phyloP scores from a whole-genome alignment of 1,140 invertebrate genomes.

The Piezodorus guildinii region DNA sequence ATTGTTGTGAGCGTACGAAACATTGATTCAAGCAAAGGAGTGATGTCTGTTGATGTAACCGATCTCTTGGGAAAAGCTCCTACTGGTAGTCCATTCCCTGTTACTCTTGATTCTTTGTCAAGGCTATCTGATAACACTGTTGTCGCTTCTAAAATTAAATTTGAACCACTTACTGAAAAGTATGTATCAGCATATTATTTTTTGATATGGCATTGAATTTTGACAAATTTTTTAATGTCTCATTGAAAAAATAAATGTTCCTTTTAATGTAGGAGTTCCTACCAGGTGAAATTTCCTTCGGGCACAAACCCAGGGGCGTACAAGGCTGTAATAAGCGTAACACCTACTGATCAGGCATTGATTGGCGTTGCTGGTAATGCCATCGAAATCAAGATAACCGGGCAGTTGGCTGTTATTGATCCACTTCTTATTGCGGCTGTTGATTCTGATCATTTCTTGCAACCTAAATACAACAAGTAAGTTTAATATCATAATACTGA shows the following conservation, averaged over 20 bases:
- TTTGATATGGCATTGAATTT: too few species aligned
- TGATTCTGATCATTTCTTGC: slow-evolving; percentile 76
- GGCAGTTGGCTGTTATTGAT: slow-evolving; percentile 55
- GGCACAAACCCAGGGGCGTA: slow-evolving; percentile 10
- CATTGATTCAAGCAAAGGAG: slow-evolving; percentile 41
- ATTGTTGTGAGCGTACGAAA: slow-evolving; percentile 56
- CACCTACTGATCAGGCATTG: slow-evolving; percentile 42
- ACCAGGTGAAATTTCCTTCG: not conserved
- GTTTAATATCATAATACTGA: too few species aligned
- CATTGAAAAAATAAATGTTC: not conserved
- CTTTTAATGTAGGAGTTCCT: not conserved
- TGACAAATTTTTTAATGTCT: too few species aligned
- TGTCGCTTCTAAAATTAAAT: slow-evolving; percentile 54
- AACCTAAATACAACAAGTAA: slow-evolving; percentile 60
- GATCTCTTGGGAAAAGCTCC: slow-evolving; percentile 74
- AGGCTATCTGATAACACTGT: slow-evolving; percentile 60
- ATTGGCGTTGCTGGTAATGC: slow-evolving; percentile 41
- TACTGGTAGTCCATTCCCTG: slow-evolving; percentile 40
- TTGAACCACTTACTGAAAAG: slow-evolving; percentile 43
- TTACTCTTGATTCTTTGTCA: slow-evolving; percentile 62
- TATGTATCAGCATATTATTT: slow-evolving; percentile 32
- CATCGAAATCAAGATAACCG: slow-evolving; percentile 60
- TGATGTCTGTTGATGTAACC: slow-evolving; percentile 62
- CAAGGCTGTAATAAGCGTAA: slow-evolving; percentile 19
- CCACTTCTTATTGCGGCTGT: slow-evolving; percentile 75